Evolutionary conservation across 64 coral and sea anemone species (phyloP), one percentile per base, ranked within the genome.

Genomic region (Cladopsammia gracilis): DNA sequence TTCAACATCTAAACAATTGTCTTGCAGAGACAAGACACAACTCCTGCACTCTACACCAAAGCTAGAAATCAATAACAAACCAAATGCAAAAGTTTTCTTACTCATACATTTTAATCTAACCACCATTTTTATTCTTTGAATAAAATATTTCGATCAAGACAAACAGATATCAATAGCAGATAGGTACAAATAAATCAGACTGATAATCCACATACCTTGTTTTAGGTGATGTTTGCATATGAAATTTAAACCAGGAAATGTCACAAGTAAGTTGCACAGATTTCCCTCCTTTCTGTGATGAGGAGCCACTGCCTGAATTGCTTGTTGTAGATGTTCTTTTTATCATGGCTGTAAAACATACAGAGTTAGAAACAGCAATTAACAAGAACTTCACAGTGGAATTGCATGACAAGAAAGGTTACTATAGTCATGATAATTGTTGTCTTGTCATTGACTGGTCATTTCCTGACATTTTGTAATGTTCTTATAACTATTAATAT

Each of bases 161-260:
- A 34, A 34, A 34, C 34, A 34, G 34, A 34, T 34, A 34, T 34
- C 34, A 34, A 34, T 34, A 34, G 34, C 34, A 34, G 34, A 34
- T 34, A 34, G 34, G 34, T 34, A 34, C 34, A 34, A 34, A 34
- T 34, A 34, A 34, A 34, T 34, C 34, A 34, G 34, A 34, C 34
- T 54, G 6, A 11, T 54, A 1, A 54, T 54, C 11, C 6, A 6
- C 45, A 69, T 87, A 94, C 95, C 96, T 98, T 75, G 92, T 98
- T 61, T 84, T 94, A 20, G 88, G 85, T 19, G 96, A 98, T 4
- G 96, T 98, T 76, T 98, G 64, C 88, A 94, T 88, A n/a, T 88
- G 60, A 20, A 98, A 75, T 73, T 91, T 98, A 43, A 98, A 91
- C 44, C 52, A 54, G 23, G 96, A 61, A 25, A 94, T 64, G 26